phyloP scores from a whole-genome alignment of 2,888 invertebrate genomes.

The Dryomyza anilis region DNA sequence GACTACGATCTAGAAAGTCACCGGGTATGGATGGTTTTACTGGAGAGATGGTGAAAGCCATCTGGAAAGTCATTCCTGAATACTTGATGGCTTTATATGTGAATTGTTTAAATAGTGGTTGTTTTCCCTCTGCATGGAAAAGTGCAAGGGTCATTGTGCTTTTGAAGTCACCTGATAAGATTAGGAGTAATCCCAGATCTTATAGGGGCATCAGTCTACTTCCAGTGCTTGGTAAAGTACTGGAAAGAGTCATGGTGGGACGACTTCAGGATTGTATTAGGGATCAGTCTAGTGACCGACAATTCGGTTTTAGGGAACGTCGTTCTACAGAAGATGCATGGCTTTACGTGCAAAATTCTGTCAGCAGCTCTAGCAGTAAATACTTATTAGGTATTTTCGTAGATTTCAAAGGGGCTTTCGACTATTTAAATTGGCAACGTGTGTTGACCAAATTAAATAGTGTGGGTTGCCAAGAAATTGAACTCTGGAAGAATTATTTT shows the following conservation, averaged over 20 bases:
- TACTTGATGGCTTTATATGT: conserved; percentile 11
- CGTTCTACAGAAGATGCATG: conserved; percentile 22
- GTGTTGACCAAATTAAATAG: conserved; percentile 15
- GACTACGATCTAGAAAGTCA: conserved; percentile 2
- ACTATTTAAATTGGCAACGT: conserved; percentile 31
- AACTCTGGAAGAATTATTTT: conserved; percentile 18
- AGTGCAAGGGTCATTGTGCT: conserved; percentile 15
- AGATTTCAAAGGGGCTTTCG: conserved; percentile 32
- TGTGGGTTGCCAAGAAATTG: conserved; percentile 19
- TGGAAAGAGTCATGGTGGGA: conserved; percentile 26
- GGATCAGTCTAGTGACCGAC: neutral
- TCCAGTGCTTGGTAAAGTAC: no score
- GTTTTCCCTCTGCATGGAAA: conserved; percentile 26
- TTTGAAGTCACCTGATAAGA: conserved; percentile 21
- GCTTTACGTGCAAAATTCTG: conserved; percentile 3
- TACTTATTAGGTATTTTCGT: conserved; percentile 30
- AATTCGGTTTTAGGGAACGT: conserved; percentile 20
- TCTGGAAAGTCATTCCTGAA: conserved; percentile 25
- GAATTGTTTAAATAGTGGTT: conserved; percentile 14
- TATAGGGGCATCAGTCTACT: no score
- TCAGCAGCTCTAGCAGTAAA: neutral
- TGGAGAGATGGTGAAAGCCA: conserved; percentile 23
- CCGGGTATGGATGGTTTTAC: conserved; percentile 21
- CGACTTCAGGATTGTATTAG: conserved; percentile 12
- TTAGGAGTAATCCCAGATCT: conserved; percentile 32